phyloP scores from a whole-genome alignment of 2,797 vertebrate genomes.

The Melanotaenia maccullochi region DNA sequence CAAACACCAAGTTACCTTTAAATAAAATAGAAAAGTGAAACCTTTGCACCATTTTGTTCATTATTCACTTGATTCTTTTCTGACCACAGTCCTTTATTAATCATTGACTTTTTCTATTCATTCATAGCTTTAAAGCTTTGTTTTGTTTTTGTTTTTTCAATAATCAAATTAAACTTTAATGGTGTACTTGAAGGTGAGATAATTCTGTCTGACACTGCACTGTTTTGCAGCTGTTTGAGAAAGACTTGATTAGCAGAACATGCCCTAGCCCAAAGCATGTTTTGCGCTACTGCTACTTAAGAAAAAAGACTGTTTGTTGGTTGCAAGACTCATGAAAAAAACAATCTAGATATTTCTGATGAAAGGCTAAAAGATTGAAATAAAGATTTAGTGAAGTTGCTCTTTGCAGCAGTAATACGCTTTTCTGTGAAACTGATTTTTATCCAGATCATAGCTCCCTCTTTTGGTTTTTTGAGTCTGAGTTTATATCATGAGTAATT shows the following conservation, averaged over 20 bases:
- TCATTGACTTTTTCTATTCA: background rate
- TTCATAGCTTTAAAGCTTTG: background rate
- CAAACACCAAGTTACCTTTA: background rate
- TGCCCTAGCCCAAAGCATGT: conserved; percentile 19
- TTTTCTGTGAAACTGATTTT: conserved; percentile 51
- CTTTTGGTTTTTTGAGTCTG: conserved; percentile 29
- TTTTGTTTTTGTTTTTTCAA: background rate
- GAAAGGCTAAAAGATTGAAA: conserved; percentile 38
- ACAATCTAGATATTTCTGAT: conserved; percentile 33
- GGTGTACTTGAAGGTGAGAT: conserved; percentile 22
- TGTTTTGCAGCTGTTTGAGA: conserved; percentile 29
- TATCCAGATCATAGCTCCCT: conserved; percentile 47
- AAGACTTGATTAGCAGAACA: conserved; percentile 31
- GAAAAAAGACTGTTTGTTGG: conserved; percentile 29
- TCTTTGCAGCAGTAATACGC: conserved; percentile 58
- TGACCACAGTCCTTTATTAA: background rate
- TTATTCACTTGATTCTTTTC: background rate
- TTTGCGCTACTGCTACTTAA: conserved; percentile 14
- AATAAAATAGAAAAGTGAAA: background rate
- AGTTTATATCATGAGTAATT: conserved; percentile 40
- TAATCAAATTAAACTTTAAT: conserved; percentile 21
- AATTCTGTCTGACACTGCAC: conserved; percentile 16
- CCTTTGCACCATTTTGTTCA: background rate
- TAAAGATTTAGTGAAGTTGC: conserved; percentile 51
- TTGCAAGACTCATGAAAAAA: conserved; percentile 33